A percentile compares a stretch with the other conserved stretches of the same genome.
Conservation (phyloP, 2,797 vertebrate species). For the Zalophus californianus region DNA sequence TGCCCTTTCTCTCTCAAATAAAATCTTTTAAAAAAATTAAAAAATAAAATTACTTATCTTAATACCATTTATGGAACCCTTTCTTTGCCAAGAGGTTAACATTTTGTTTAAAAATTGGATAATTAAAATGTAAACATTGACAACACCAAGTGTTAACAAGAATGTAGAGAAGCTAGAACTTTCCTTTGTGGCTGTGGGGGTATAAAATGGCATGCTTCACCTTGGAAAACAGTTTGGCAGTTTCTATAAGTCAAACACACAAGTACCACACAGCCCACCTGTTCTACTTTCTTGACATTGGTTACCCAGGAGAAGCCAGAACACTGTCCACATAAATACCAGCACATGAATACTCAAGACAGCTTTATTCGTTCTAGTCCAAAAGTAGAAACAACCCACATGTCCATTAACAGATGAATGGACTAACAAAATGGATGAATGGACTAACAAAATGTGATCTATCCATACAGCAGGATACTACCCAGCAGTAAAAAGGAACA, state of each 20-base stretch:
- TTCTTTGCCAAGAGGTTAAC: not conserved
- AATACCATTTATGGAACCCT: not conserved
- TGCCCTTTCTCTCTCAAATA: no score
- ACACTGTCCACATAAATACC: not conserved
- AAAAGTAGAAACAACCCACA: not conserved
- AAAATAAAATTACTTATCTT: not conserved
- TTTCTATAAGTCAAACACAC: not conserved
- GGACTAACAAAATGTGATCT: not conserved
- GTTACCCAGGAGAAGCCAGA: not conserved
- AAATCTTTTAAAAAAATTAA: no score
- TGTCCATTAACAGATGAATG: not conserved
- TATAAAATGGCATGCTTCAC: not conserved
- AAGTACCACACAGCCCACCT: no score
- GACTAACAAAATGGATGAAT: not conserved
- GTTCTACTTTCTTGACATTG: not conserved
- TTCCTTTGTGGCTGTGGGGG: not conserved
- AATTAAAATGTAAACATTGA: not conserved
- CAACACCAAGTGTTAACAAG: not conserved
- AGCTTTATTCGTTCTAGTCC: not conserved
- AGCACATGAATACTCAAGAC: not conserved
- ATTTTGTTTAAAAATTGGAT: not conserved
- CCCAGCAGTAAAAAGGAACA: not conserved
- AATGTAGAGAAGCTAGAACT: not conserved
- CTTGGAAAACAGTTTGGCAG: no score
- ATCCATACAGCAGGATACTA: fast-evolving